phyloP scores from a whole-genome alignment of 2,888 invertebrate species.

The Tiphia femorata region DNA sequence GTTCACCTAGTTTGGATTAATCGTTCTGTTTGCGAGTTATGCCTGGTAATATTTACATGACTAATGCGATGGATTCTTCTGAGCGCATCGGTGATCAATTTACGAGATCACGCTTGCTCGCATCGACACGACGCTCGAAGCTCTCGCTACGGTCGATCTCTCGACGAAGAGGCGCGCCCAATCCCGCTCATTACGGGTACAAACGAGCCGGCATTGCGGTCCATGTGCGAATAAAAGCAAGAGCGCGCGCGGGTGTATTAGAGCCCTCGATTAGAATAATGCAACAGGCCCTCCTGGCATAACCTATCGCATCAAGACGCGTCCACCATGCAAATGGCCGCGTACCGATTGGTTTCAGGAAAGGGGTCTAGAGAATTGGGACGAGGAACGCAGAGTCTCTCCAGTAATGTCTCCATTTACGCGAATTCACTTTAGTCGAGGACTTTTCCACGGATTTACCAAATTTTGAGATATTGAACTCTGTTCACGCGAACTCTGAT shows the following conservation, averaged over 20 bases:
- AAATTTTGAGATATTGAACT: no score
- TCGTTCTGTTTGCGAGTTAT: no score
- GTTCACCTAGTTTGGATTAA: no score
- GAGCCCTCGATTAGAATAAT: conserved; percentile 60
- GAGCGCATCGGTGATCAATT: neutral
- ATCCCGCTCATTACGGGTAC: conserved; percentile 57
- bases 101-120: no score
- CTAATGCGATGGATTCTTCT: neutral
- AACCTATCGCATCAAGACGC: conserved; percentile 45
- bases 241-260: conserved; percentile 46
- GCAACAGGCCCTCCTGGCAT: conserved; percentile 57
- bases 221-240: conserved; percentile 53
- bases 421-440: no score
- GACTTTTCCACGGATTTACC: no score
- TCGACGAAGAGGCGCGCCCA: conserved; percentile 41
- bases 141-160: conserved; percentile 13
- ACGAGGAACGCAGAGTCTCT: no score
- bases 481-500: no score
- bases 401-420: no score
- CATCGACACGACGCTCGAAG: no score
- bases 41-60: no score
- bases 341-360: conserved; percentile 42
- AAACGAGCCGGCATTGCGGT: conserved; percentile 54
- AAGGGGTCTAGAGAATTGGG: no score
- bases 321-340: conserved; percentile 55